A percentile compares a stretch with the other conserved stretches of the same genome.
phyloP scores from a whole-genome alignment of 2,888 invertebrate species.

The Charanyca ferruginea region DNA sequence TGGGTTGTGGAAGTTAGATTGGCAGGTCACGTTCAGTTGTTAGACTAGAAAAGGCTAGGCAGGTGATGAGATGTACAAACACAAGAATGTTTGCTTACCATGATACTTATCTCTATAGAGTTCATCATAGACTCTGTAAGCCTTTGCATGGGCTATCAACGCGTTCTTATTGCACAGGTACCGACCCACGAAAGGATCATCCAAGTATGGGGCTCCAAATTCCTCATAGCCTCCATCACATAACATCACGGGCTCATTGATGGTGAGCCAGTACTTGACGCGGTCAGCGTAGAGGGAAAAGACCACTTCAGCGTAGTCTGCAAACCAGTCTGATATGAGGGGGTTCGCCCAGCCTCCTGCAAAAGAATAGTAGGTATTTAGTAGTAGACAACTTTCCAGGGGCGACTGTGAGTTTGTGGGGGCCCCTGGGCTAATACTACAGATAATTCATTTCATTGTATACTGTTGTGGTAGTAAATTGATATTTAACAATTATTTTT shows the following conservation, averaged over 20 bases:
- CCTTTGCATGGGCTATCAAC: conserved; percentile 92
- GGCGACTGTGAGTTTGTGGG: too few species aligned
- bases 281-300: conserved; percentile 90
- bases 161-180: conserved; percentile 87
- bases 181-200: conserved; percentile 31
- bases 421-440: too few species aligned
- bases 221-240: conserved; percentile 53
- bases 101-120: conserved; percentile 85
- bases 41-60: too few species aligned
- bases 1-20: too few species aligned
- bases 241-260: conserved; percentile 92
- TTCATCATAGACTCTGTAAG: conserved; percentile 89
- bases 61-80: too few species aligned
- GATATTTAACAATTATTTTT: too few species aligned
- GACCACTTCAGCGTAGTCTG: conserved; percentile 90
- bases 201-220: conserved; percentile 46
- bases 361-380: too few species aligned
- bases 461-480: too few species aligned
- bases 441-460: too few species aligned
- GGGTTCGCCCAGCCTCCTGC: conserved; percentile 92
- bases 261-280: conserved; percentile 93
- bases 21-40: too few species aligned
- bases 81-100: conserved; percentile 71
- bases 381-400: too few species aligned
- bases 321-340: conserved; percentile 90